Evolutionary conservation across 2,888 invertebrate genomes (phyloP).

Genomic region (Trisateles emortualis): DNA sequence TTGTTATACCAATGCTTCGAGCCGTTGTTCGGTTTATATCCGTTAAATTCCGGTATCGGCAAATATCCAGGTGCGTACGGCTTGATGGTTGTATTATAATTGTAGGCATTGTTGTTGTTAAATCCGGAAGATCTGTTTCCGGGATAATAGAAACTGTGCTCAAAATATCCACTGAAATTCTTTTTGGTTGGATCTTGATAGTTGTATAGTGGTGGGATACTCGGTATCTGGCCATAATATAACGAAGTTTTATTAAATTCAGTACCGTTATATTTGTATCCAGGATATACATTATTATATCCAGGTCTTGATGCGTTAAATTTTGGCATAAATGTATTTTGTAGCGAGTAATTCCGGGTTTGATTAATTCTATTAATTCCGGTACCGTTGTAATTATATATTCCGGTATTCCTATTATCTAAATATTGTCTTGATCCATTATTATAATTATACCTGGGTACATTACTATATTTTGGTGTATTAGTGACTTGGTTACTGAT

Average conservation of each 20-base stretch:
- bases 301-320: no score
- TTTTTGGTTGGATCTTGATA: conserved; percentile 31
- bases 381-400: background rate
- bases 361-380: background rate
- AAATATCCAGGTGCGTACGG: conserved; percentile 8
- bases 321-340: conserved; percentile 2
- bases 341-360: background rate
- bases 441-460: background rate
- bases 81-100: background rate
- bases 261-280: background rate
- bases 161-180: conserved; percentile 21
- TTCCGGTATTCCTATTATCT: background rate
- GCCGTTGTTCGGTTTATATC: background rate
- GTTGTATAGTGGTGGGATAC: conserved; percentile 12
- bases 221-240: conserved; percentile 1
- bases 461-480: background rate
- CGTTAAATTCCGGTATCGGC: conserved; percentile 8
- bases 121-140: conserved; percentile 2
- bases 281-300: background rate
- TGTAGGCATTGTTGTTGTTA: background rate
- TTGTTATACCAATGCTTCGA: conserved; percentile 7
- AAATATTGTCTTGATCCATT: background rate
- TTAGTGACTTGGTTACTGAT: background rate
- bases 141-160: background rate
- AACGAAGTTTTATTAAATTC: conserved; percentile 10